These are phyloP conservation scores for Ondatra zibethicus DNA, from an alignment of 2,113 vertebrate species.

Conservation along the genomic window DNA sequence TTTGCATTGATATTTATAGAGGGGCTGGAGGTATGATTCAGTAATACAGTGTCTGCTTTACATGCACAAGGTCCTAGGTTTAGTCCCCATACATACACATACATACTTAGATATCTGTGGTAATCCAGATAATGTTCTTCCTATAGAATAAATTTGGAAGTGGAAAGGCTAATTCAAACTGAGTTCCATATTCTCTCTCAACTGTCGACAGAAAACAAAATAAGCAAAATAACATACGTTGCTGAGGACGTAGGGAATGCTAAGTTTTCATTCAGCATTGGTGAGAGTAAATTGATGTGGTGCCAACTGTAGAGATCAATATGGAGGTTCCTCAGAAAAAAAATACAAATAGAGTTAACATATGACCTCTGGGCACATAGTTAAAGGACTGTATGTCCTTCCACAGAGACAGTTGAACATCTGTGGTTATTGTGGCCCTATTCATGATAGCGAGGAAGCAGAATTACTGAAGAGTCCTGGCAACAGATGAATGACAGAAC, in stretches of 20 bases:
- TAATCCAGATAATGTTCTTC: not conserved
- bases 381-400: not conserved
- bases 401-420: not conserved
- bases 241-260: not conserved
- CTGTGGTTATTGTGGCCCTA: not conserved
- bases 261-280: not conserved
- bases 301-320: not conserved
- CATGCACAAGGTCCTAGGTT: not conserved
- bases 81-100: not conserved
- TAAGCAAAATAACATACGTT: not conserved
- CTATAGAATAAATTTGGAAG: not conserved
- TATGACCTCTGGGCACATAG: not conserved
- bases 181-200: not conserved
- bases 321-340: not conserved
- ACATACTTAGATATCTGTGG: not conserved
- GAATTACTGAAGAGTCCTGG: not conserved
- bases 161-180: not conserved
- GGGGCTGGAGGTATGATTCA: not conserved
- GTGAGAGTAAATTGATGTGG: not conserved
- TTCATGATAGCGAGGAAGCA: not conserved
- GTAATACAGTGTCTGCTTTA: not conserved
- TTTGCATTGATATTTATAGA: not conserved
- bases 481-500: not conserved
- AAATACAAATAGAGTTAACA: not conserved
- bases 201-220: not conserved